These are phyloP conservation scores for Emydocephalus ijimae DNA, from an alignment of 2,113 vertebrate species.

Conservation along the genomic window DNA sequence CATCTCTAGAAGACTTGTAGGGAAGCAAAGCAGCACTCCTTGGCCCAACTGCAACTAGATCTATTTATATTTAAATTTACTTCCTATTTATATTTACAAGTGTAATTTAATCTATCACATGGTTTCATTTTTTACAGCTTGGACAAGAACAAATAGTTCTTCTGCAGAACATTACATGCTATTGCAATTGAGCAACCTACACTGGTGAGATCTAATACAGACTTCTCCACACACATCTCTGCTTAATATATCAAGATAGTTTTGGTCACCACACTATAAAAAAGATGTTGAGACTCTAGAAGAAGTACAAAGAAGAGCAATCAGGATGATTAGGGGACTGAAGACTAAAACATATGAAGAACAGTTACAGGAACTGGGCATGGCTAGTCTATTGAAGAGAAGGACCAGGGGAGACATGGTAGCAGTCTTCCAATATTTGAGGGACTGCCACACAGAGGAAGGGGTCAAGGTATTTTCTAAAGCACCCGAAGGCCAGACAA, in stretches of 20 bases:
- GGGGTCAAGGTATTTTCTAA: no score
- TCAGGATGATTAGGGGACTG: no score
- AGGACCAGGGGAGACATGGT: no score
- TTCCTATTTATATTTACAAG: conserved; percentile 56
- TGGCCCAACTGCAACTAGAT: conserved; percentile 34
- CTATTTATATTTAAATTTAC: conserved; percentile 33
- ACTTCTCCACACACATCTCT: background rate
- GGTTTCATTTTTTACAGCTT: conserved; percentile 31
- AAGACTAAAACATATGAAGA: no score
- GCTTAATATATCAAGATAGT: background rate
- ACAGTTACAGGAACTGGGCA: no score
- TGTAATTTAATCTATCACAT: conserved; percentile 47
- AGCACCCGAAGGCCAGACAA: no score
- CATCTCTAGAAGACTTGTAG: conserved; percentile 44
- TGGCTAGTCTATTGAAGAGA: no score
- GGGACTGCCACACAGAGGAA: no score
- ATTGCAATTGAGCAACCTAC: conserved; percentile 15
- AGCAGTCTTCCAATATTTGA: no score
- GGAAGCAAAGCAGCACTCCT: conserved; percentile 48
- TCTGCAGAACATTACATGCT: conserved; percentile 28
- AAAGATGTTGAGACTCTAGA: no score
- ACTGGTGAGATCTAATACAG: background rate
- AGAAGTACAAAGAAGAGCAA: no score
- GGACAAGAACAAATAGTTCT: conserved; percentile 31
- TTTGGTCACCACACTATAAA: no score